Evolutionary conservation across 1,140 invertebrate species (phyloP), one percentile per base, ranked within the genome.

Genomic region (Tetranychus cinnabarinus): DNA sequence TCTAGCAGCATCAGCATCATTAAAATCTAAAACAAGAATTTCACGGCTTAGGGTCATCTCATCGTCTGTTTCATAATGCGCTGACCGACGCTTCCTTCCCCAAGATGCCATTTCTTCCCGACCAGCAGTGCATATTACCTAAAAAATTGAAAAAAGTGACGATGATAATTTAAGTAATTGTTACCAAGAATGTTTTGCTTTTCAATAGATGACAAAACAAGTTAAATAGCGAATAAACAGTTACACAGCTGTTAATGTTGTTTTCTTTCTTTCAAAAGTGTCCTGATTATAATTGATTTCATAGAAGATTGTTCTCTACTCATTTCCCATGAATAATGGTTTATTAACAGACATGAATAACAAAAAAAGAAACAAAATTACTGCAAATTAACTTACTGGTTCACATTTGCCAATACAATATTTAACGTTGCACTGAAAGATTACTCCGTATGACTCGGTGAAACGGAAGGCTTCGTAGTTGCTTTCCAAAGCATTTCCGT

Each of bases 401-500:
- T 92, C 86, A 69, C 89, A 93, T 61, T 86, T 87, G 71, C 89
- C 89, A 56, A 93, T 77, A 73, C 89, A 93, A 72, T 93, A 93
- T 71, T 92, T 92, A 62, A 93, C 89, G 70, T 93, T 93, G 72
- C 89, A 93, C 70, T 93, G 89, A 81, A 93, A 93, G 70, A 93
- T 93, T 52, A 93, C 88, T 23, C 89, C 89, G 65, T 92, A 93
- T 33, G 88, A 92, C 70, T 93, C 89, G 0, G 89, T 93, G 70
- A 93, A 92, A 67, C 89, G 79, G 77, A 93, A 93, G 1, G 89
- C 89, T 74, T 93, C 89, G 69, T 92, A 93, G 55, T 86, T 79
- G 0, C 86, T 88, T 69, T 92, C 86, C 59, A 93, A 73, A 0
- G 88, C 86, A 70, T 70, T 73, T 84, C 88, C 56, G 83, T 86